Percentiles rank a stretch among this genome's conserved stretches.
Conservation (phyloP, 2,113 vertebrate genomes). For the Peucedramus taeniatus region DNA sequence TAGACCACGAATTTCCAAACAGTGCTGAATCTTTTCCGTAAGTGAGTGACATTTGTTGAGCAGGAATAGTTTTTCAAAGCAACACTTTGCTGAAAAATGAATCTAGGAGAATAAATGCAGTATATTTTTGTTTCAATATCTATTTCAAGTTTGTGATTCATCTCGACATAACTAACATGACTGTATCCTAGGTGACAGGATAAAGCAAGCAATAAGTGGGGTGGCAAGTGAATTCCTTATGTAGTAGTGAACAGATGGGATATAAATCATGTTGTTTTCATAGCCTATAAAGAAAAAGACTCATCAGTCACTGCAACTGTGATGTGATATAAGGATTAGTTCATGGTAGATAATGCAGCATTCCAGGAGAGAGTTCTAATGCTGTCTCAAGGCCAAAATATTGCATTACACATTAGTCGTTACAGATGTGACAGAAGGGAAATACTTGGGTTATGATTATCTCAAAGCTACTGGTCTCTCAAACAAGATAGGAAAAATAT, state of each 20-base stretch:
- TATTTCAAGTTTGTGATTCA: constrained; percentile 21
- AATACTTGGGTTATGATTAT: background rate
- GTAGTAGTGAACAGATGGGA: background rate
- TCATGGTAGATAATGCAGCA: background rate
- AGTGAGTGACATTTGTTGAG: background rate
- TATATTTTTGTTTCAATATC: background rate
- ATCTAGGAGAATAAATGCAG: background rate
- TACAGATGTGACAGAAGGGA: background rate
- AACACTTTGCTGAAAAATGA: background rate
- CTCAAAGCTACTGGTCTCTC: background rate
- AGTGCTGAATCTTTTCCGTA: background rate
- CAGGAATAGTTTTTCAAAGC: background rate
- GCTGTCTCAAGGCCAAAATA: background rate
- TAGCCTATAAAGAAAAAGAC: background rate
- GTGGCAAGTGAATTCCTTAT: background rate
- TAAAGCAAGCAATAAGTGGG: background rate
- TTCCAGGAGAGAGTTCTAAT: background rate
- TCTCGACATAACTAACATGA: background rate
- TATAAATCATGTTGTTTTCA: background rate
- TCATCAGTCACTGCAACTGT: background rate
- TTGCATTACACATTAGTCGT: background rate
- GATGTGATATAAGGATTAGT: background rate
- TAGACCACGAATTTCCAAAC: background rate
- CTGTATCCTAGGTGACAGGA: background rate
- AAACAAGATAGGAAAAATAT: background rate